phyloP scores from a whole-genome alignment of 2,113 vertebrate genomes.

The Lathamus discolor region DNA sequence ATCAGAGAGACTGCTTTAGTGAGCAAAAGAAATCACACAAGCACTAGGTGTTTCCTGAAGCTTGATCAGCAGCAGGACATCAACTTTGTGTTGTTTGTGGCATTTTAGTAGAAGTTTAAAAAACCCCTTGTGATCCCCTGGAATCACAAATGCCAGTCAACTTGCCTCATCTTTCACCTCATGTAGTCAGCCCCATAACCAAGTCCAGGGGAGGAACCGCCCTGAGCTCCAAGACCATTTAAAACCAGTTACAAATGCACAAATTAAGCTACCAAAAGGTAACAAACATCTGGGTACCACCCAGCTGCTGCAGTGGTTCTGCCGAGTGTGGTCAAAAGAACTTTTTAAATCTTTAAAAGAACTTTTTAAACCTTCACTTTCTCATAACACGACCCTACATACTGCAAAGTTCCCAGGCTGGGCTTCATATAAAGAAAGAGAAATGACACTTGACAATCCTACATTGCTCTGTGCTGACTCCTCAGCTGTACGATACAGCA shows the following conservation, averaged over 20 bases:
- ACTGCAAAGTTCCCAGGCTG: neutral
- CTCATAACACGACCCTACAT: accelerated
- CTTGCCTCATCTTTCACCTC: neutral
- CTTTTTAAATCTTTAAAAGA: neutral
- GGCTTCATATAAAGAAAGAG: neutral
- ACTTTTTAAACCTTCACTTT: neutral
- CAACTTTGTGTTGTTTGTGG: neutral
- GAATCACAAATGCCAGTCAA: neutral
- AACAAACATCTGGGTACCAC: accelerated
- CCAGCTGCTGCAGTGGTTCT: neutral
- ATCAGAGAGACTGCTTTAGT: neutral
- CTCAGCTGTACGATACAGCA: neutral
- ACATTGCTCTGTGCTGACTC: neutral
- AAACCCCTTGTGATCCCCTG: neutral
- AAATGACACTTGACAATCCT: neutral
- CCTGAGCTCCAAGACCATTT: neutral
- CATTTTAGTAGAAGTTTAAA: neutral
- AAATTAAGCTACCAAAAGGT: neutral
- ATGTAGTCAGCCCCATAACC: neutral
- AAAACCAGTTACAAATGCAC: neutral
- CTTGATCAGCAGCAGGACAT: neutral
- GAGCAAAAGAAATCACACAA: neutral
- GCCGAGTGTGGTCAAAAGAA: neutral
- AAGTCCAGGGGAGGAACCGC: neutral
- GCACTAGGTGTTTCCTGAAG: neutral